Conservation (phyloP, 1,140 invertebrate species). For the Drosophila truncata region DNA sequence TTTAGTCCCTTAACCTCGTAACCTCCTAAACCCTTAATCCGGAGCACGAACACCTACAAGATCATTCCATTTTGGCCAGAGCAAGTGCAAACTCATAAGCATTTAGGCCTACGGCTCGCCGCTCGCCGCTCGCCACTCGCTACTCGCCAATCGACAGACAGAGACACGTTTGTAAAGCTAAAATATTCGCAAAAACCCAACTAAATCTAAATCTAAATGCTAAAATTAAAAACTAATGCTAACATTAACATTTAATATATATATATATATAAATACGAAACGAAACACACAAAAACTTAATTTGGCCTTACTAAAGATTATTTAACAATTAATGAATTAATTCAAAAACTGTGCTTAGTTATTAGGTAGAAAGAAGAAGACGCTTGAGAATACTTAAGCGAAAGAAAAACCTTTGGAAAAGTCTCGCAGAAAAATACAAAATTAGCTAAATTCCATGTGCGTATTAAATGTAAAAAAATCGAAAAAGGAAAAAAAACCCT, state of each 20-base stretch:
- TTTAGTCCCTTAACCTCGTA: conserved; percentile 32
- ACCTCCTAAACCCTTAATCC: conserved; percentile 27
- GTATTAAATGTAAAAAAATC: conserved; percentile 59
- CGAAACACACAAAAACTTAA: conserved; percentile 68
- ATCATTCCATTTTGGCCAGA: conserved; percentile 80
- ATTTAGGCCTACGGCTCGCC: conserved; percentile 77
- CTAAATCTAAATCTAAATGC: conserved; percentile 45
- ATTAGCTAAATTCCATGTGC: conserved; percentile 76
- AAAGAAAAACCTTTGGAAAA: conserved; percentile 64
- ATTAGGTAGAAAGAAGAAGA: conserved; percentile 20
- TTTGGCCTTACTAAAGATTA: conserved; percentile 83
- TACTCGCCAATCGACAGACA: conserved; percentile 18
- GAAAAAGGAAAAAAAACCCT: conserved; percentile 36
- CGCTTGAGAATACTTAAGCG: conserved; percentile 29
- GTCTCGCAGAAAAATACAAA: conserved; percentile 63
- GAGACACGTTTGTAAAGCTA: conserved; percentile 40
- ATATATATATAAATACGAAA: conserved; percentile 29
- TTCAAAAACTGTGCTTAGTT: conserved; percentile 42
- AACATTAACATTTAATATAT: conserved; percentile 60
- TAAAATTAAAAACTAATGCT: conserved; percentile 46
- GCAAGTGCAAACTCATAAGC: conserved; percentile 61
- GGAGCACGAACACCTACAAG: conserved; percentile 67
- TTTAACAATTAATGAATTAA: conserved; percentile 65
- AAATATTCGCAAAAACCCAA: conserved; percentile 32
- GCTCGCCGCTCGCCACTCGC: conserved; percentile 24